phyloP scores from a whole-genome alignment of 2,888 invertebrate genomes.

The Nephrocerus scutellatus region DNA sequence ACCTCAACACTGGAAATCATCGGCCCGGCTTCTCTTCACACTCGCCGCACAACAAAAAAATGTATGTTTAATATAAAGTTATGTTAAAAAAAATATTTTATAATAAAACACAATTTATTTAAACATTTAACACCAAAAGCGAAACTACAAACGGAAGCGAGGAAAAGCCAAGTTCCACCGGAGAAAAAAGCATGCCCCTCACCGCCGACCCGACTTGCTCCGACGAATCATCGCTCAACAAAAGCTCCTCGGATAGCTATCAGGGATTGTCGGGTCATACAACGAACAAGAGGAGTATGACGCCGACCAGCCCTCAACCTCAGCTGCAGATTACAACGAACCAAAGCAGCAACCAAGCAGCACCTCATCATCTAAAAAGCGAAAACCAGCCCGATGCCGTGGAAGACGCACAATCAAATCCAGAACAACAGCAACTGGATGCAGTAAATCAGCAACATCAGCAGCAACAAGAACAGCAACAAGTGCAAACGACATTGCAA shows the following conservation, averaged over 20 bases:
- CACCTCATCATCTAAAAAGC: slow-evolving; percentile 28
- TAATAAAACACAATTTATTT: slow-evolving; percentile 10
- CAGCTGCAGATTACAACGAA: slow-evolving; percentile 27
- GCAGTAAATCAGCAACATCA: slow-evolving; percentile 23
- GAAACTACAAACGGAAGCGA: slow-evolving; percentile 45
- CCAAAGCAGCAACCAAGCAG: slow-evolving; percentile 18
- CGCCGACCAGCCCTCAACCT: slow-evolving; percentile 47
- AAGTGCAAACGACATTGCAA: slow-evolving; percentile 1
- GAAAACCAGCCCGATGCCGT: slow-evolving; percentile 25
- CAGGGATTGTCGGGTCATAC: slow-evolving; percentile 49
- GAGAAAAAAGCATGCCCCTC: slow-evolving; percentile 80
- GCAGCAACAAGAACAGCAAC: slow-evolving; percentile 12
- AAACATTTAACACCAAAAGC: no score
- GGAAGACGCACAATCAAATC: slow-evolving; percentile 15
- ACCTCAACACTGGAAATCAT: slow-evolving; percentile 50
- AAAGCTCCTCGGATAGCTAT: slow-evolving; percentile 49
- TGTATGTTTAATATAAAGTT: slow-evolving; percentile 45
- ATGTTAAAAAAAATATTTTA: slow-evolving; percentile 4
- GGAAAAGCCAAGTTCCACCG: slow-evolving; percentile 69
- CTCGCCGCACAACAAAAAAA: slow-evolving; percentile 54
- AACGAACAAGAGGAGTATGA: slow-evolving; percentile 52
- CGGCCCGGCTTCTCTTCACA: slow-evolving; percentile 53
- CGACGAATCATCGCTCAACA: slow-evolving; percentile 49
- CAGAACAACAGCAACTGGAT: slow-evolving; percentile 18
- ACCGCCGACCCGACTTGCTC: slow-evolving; percentile 50